These are phyloP conservation scores for Noctua comes DNA, from an alignment of 2,888 invertebrate species.

Conservation along the genomic window DNA sequence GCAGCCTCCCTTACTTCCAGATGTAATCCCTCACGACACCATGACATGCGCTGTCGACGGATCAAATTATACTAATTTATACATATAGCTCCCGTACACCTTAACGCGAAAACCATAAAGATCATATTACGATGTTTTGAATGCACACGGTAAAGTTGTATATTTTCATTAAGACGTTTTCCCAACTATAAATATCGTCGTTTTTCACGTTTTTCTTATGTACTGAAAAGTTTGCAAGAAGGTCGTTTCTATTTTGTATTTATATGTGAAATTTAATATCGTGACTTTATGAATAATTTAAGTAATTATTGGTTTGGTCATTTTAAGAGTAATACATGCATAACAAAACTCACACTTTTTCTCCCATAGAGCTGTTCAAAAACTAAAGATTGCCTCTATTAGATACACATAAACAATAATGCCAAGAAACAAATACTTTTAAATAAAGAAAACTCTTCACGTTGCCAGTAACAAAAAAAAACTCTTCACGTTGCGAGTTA, in stretches of 20 bases:
- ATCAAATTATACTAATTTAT: conserved; percentile 72
- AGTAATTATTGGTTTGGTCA: too few relatives aligned
- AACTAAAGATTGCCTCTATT: too few relatives aligned
- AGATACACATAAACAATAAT: not conserved
- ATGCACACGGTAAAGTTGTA: conserved; percentile 45
- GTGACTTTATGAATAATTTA: not conserved
- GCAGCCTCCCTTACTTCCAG: conserved; percentile 64
- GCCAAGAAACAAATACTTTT: not conserved
- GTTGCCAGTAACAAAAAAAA: conserved; percentile 11
- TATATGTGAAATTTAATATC: not conserved
- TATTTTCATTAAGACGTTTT: conserved; percentile 69
- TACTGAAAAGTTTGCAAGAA: conserved; percentile 50
- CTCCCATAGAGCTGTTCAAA: too few relatives aligned
- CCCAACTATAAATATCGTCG: conserved; percentile 51
- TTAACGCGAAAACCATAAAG: conserved; percentile 62
- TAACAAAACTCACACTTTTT: too few relatives aligned
- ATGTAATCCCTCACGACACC: conserved; percentile 77
- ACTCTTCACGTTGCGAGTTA: not conserved
- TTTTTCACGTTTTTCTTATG: conserved; percentile 40
- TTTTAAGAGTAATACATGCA: too few relatives aligned
- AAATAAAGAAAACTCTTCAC: conserved; percentile 8
- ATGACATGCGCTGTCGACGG: conserved; percentile 67
- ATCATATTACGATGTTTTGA: conserved; percentile 55
- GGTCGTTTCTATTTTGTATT: conserved; percentile 16
- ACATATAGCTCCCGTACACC: conserved; percentile 41